Percentiles rank a stretch among this genome's conserved stretches.
phyloP scores from a whole-genome alignment of 2,113 vertebrate species.

The Sialia sialis region DNA sequence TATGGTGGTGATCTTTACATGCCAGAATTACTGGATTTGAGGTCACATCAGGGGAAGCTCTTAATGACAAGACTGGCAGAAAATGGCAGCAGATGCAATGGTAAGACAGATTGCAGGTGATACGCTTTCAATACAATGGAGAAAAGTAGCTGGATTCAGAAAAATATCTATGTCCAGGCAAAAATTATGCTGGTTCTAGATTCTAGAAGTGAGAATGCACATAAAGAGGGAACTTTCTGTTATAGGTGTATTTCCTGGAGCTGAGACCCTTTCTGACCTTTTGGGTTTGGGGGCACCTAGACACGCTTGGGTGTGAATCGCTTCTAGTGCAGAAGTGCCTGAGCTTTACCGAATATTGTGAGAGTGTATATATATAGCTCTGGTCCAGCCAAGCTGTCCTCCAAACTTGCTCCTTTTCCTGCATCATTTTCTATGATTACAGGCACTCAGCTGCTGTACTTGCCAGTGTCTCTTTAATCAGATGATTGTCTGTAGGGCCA shows the following conservation, averaged over 20 bases:
- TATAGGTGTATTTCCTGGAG: background rate
- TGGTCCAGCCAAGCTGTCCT: background rate
- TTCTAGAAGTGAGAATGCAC: background rate
- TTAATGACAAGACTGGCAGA: background rate
- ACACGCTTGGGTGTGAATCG: fast-evolving
- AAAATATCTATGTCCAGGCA: background rate
- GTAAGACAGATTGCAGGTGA: background rate
- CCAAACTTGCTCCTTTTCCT: background rate
- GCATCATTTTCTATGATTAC: background rate
- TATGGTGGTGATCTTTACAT: background rate
- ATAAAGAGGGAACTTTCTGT: background rate
- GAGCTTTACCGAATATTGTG: background rate
- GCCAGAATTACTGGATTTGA: background rate
- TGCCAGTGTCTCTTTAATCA: background rate
- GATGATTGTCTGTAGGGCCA: background rate
- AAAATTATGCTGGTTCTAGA: background rate
- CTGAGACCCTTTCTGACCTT: background rate
- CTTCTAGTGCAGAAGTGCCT: background rate
- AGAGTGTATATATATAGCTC: background rate
- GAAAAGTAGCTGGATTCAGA: background rate
- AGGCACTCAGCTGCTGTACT: background rate
- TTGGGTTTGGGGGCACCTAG: fast-evolving
- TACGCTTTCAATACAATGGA: background rate
- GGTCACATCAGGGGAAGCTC: background rate
- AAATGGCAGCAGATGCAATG: background rate